These are phyloP conservation scores for Hyalella azteca DNA, from an alignment of 2,888 invertebrate species.

Conservation along the genomic window DNA sequence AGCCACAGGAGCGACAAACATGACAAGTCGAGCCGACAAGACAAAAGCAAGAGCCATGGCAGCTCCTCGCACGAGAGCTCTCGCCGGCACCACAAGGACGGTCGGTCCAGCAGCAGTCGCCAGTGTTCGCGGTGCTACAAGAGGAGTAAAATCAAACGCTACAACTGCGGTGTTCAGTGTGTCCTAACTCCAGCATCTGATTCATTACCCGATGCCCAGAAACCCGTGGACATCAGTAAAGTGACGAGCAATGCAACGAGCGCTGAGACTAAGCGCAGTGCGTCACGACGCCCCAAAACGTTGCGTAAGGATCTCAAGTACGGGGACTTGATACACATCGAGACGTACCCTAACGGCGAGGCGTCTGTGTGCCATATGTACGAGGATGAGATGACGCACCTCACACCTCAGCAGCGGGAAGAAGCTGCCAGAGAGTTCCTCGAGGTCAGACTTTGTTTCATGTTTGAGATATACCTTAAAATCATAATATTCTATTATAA, in stretches of 20 bases:
- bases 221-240: conserved; percentile 21
- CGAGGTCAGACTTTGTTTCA: too few relatives aligned
- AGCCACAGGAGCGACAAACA: conserved; percentile 11
- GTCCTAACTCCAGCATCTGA: conserved; percentile 65
- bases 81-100: neutral
- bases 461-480: too few relatives aligned
- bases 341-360: conserved; percentile 93
- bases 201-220: too few relatives aligned
- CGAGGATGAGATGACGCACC: conserved; percentile 82
- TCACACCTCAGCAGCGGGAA: conserved; percentile 70
- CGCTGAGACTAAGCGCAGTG: conserved; percentile 36
- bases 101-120: neutral
- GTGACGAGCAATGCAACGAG: conserved; percentile 23
- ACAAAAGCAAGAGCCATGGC: neutral
- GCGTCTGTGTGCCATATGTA: conserved; percentile 89
- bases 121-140: conserved; percentile 55
- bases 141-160: conserved; percentile 73
- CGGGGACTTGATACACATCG: conserved; percentile 79
- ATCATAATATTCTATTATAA: too few relatives aligned
- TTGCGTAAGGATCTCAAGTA: conserved; percentile 65
- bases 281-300: conserved; percentile 54
- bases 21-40: conserved; percentile 30
- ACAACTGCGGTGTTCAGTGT: conserved; percentile 77
- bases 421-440: conserved; percentile 54
- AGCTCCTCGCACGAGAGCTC: neutral